phyloP scores from a whole-genome alignment of 1,140 invertebrate species.

The Diachasmimorpha longicaudata region DNA sequence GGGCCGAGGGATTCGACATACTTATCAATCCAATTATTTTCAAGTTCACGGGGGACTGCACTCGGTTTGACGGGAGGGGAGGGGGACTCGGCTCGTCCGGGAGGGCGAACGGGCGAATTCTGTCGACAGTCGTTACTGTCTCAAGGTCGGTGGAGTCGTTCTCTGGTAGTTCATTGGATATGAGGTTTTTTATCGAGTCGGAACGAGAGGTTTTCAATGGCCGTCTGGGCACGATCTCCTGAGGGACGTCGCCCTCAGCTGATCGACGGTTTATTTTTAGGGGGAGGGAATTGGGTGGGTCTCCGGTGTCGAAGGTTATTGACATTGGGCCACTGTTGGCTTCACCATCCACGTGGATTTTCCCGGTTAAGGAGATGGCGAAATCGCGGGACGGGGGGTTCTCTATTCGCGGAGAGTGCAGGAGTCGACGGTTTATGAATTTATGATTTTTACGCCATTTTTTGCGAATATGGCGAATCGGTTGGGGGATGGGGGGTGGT shows the following conservation, averaged over 20 bases:
- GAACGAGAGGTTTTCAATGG: not conserved
- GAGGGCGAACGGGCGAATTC: too few relatives aligned
- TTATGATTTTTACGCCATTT: too few relatives aligned
- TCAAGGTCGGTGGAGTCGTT: not conserved
- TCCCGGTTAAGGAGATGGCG: conserved; percentile 40
- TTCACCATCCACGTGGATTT: conserved; percentile 36
- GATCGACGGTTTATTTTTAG: conserved; percentile 21
- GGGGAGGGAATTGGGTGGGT: not conserved
- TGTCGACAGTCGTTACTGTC: not conserved
- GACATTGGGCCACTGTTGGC: conserved; percentile 30
- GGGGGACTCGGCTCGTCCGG: too few relatives aligned
- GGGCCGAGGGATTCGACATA: not conserved
- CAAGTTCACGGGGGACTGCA: not conserved
- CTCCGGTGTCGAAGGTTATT: conserved; percentile 33
- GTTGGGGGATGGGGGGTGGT: too few relatives aligned
- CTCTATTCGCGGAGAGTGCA: not conserved
- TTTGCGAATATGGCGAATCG: too few relatives aligned
- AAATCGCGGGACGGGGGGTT: conserved; percentile 17
- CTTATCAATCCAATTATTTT: conserved; percentile 9
- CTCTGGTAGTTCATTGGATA: not conserved
- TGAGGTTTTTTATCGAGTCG: not conserved
- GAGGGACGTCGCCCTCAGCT: not conserved
- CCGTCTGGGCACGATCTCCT: not conserved
- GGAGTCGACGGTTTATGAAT: not conserved
- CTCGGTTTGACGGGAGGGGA: not conserved